A percentile compares a stretch with the other conserved stretches of the same genome.
Conservation (phyloP, 2,888 invertebrate species). For the Lepidonotus clava region DNA sequence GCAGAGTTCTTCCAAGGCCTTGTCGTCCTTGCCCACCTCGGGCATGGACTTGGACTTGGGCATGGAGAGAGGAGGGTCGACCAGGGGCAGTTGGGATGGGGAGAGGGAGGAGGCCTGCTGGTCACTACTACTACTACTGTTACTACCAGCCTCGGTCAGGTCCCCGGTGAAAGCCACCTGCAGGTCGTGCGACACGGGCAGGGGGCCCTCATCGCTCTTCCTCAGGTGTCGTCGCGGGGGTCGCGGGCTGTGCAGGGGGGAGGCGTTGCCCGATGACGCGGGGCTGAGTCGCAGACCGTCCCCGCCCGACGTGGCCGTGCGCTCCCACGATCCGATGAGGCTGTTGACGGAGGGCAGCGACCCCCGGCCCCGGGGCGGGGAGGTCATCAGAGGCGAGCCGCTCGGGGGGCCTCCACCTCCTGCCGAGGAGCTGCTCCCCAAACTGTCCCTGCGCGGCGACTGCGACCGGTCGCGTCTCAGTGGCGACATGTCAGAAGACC, state of each 20-base stretch:
- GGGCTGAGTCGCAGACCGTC: neutral
- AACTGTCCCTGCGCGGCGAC: neutral
- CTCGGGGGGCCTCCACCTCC: neutral
- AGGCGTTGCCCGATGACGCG: neutral
- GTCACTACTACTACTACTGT: neutral
- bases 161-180: slow-evolving; percentile 33
- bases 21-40: slow-evolving; percentile 26
- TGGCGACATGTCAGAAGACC: neutral
- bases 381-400: neutral
- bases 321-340: neutral
- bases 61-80: neutral
- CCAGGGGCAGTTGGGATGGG: neutral
- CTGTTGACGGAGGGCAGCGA: neutral
- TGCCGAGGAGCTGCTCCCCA: neutral
- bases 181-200: neutral
- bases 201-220: slow-evolving; percentile 31
- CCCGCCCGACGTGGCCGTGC: neutral
- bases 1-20: slow-evolving; percentile 36
- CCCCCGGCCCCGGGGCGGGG: neutral
- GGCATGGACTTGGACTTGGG: slow-evolving; percentile 51
- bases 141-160: neutral
- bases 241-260: slow-evolving; percentile 33
- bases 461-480: neutral
- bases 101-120: neutral
- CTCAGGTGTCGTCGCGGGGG: slow-evolving; percentile 1